These are phyloP conservation scores for Onychomys arenicola DNA, from an alignment of 2,797 vertebrate species.

Conservation along the genomic window DNA sequence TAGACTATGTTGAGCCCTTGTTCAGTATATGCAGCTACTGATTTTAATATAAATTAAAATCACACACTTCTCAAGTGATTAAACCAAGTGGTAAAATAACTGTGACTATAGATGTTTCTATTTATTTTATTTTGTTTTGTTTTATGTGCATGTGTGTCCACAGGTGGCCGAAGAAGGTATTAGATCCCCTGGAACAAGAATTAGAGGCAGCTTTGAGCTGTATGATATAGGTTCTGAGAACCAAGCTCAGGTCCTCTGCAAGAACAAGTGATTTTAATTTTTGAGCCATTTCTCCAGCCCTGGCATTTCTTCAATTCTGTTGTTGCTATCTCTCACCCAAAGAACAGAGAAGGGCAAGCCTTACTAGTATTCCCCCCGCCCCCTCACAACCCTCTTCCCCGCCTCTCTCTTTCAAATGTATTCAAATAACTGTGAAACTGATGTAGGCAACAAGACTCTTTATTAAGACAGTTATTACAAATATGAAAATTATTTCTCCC, in stretches of 20 bases:
- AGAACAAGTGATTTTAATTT: not conserved
- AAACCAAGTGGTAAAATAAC: conserved; percentile 23
- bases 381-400: not conserved
- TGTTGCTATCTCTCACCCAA: not conserved
- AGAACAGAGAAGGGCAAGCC: not conserved
- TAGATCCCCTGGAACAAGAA: not conserved
- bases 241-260: not conserved
- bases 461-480: conserved; percentile 12
- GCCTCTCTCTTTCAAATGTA: not conserved
- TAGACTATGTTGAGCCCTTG: not conserved
- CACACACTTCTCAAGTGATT: not conserved
- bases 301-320: not conserved
- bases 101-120: not conserved
- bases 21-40: not conserved
- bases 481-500: conserved; percentile 13
- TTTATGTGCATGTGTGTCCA: not conserved
- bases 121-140: not conserved
- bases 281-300: not conserved
- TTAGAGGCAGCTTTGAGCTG: not conserved
- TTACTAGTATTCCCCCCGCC: not conserved
- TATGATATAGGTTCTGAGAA: not conserved
- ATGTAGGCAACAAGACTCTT: not conserved
- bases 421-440: not conserved
- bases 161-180: not conserved
- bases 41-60: conserved; percentile 5